Evolutionary conservation across 2,797 vertebrate species (phyloP).

Genomic region (Otolemur crassicaudatus): DNA sequence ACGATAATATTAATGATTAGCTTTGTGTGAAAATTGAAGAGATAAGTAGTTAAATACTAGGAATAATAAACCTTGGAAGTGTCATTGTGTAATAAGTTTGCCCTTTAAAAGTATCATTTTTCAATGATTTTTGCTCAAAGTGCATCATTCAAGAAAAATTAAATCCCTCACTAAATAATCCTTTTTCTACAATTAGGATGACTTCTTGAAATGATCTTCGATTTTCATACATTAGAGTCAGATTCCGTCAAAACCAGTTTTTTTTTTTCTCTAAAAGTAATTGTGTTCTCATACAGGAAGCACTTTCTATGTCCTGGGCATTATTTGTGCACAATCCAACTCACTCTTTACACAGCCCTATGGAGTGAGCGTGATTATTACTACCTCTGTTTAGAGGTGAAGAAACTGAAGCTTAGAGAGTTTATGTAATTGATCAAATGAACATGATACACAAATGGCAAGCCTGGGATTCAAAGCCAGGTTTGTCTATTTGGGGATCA

Average conservation of each 20-base stretch:
- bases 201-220: conserved; percentile 71
- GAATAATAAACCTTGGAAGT: conserved; percentile 82
- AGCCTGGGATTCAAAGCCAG: not conserved
- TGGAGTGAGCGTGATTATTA: not conserved
- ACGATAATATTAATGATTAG: conserved; percentile 82
- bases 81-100: conserved; percentile 82
- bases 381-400: not conserved
- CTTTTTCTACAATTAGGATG: conserved; percentile 57
- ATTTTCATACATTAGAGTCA: conserved; percentile 68
- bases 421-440: not conserved
- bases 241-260: conserved; percentile 46
- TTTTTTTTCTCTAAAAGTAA: not conserved
- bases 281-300: not conserved
- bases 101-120: conserved; percentile 81
- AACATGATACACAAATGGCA: not conserved
- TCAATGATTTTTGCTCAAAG: conserved; percentile 75
- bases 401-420: conserved; percentile 2
- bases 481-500: not conserved
- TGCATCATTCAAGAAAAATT: conserved; percentile 75
- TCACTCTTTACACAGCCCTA: not conserved
- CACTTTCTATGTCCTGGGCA: not conserved
- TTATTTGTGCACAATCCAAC: not conserved
- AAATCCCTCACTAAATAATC: conserved; percentile 69
- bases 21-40: conserved; percentile 83
- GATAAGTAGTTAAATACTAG: conserved; percentile 84